phyloP scores from a whole-genome alignment of 1,140 invertebrate species.

The Pristionchus pacificus region DNA sequence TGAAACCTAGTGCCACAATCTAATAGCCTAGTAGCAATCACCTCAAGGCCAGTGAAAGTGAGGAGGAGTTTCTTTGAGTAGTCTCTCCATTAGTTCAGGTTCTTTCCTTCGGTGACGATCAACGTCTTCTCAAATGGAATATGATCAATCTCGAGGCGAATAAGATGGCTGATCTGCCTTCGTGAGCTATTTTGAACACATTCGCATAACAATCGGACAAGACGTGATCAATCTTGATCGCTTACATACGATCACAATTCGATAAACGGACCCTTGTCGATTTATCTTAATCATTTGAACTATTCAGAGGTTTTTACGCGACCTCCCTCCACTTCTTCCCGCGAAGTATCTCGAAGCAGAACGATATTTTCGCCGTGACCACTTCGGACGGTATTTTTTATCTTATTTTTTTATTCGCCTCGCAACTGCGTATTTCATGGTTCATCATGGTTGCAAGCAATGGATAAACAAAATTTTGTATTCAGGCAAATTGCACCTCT shows the following conservation, averaged over 20 bases:
- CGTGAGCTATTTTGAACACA: background rate
- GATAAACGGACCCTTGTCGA: conserved; percentile 65
- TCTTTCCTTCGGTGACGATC: conserved; percentile 83
- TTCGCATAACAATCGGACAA: no score
- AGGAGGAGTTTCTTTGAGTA: background rate
- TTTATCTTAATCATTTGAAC: background rate
- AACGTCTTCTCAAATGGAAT: conserved; percentile 81
- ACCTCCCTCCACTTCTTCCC: conserved; percentile 81
- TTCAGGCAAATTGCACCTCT: conserved; percentile 78
- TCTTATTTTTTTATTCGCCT: conserved; percentile 4
- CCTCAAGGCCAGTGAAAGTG: no score
- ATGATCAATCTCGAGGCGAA: conserved; percentile 3
- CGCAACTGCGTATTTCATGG: no score
- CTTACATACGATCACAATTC: conserved; percentile 72
- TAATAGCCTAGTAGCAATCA: no score
- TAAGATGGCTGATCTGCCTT: conserved; percentile 2
- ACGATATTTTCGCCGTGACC: conserved; percentile 79
- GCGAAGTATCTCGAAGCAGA: conserved; percentile 65
- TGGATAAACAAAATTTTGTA: no score
- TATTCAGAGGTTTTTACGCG: conserved; percentile 72
- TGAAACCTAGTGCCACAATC: no score
- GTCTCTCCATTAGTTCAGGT: background rate
- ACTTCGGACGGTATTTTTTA: conserved; percentile 74
- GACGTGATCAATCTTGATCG: conserved; percentile 64
- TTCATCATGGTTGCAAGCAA: no score